Evolutionary conservation across 1,140 invertebrate genomes (phyloP), one percentile per base, ranked within the genome.

Genomic region (Alviniconcha marisindica): DNA sequence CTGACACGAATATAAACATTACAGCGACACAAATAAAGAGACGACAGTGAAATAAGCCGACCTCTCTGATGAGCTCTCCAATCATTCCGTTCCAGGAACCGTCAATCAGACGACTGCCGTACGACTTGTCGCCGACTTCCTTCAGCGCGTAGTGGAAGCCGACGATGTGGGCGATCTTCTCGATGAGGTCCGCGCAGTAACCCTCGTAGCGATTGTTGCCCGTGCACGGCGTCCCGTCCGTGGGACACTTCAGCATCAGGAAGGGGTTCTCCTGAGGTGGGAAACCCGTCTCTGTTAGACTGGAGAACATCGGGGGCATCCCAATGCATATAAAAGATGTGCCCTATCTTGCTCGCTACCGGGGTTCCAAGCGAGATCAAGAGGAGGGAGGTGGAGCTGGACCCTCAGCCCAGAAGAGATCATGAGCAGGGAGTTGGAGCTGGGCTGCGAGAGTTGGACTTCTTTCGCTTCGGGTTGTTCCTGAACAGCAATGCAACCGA

Each of bases 61-160:
- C 92, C 80, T 84, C 77, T 90, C 96, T 94, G 10, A 91, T 89
- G 2, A 93, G 86, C 85, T 93, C 92, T 48, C 91, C 91, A 40
- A 93, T 92, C 89, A 93, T 91, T 56, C 93, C 93, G 44, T 87
- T 90, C 92, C 92, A 93, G 14, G 97, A 95, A 21, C 96, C 97
- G 60, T 77, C 77, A 0, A 69, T 33, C 38, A 36, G 40, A n/a
- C 56, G 44, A 14, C 63, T 79, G 0, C 98, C 98, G 89, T 99
- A 99, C 95, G 97, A 97, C 87, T 97, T 96, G 93, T 99, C 98
- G 1, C 97, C 96, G 0, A 99, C 98, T 51, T 98, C 92, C 21
- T 82, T 95, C 74, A 99, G 96, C 63, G 95, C 95, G 92, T 98
- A 99, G 87, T 98, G 96, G 93, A 99, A 99, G 10, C 78, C 74